A percentile compares a stretch with the other conserved stretches of the same genome.
phyloP scores from a whole-genome alignment of 1,140 invertebrate species.

The Listronotus oregonensis region DNA sequence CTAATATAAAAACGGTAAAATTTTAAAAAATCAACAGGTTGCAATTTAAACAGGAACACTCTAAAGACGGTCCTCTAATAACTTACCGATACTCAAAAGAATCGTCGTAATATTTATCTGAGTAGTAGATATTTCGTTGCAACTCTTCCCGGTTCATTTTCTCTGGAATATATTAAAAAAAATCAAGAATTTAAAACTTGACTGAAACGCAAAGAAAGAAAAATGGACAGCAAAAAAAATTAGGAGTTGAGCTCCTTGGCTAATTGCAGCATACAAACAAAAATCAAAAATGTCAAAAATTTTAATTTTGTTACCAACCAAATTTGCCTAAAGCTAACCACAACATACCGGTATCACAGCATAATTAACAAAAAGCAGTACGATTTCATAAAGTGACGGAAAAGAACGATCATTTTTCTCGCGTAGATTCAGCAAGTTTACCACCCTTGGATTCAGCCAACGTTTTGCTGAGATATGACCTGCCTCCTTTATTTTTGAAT shows the following conservation, averaged over 20 bases:
- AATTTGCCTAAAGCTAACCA: too few relatives aligned
- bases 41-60: not conserved
- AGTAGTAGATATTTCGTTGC: conserved; percentile 78
- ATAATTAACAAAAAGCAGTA: too few relatives aligned
- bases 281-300: conserved; percentile 22
- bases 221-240: too few relatives aligned
- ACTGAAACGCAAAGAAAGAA: too few relatives aligned
- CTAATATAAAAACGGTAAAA: too few relatives aligned
- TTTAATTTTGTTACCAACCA: conserved; percentile 34
- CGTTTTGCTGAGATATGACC: too few relatives aligned
- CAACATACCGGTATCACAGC: too few relatives aligned
- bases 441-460: too few relatives aligned
- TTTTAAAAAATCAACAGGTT: conserved; percentile 6
- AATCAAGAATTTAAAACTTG: not conserved
- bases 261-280: conserved; percentile 8
- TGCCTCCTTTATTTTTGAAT: too few relatives aligned
- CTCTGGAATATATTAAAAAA: conserved; percentile 1
- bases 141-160: conserved; percentile 48
- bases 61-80: not conserved
- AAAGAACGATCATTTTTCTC: too few relatives aligned
- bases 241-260: not conserved
- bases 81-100: conserved; percentile 82
- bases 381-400: too few relatives aligned
- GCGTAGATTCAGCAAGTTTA: too few relatives aligned
- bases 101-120: conserved; percentile 89